Base-by-base conservation (phyloP, 2,797 vertebrate genomes). In the Notolabrus celidotus region DNA sequence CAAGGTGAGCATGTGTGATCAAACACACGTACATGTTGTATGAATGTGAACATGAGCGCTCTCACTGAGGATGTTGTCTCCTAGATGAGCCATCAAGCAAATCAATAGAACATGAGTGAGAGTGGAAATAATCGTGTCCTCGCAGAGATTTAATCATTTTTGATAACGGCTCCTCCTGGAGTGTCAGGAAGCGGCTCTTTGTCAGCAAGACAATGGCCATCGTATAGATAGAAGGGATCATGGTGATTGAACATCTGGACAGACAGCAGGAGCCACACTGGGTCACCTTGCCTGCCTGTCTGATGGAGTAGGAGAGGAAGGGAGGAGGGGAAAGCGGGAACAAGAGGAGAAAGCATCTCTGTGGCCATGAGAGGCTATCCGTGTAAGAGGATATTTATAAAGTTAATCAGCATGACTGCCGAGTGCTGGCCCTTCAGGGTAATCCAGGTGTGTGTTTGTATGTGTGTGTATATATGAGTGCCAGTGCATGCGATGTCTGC, bases 261-360 rank as follows among this genome's bases (percentile, higher is more conserved):
- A 6, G 73, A 76, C 79, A 69, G 77, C 77, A 63, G 70, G 85
- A 77, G 68, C 22, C 51, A 45, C 16, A 6, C 9, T 1, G 66
- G 79, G 86, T 87, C 85, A 86, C 83, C 87, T 86, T 82, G 84
- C 80, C 67, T 50, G 19, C 6, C 19, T 3, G 38, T 15, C 10
- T 56, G 53, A 55, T 5, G 7, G 1, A 2, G 55, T n/a, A 5
- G 33, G 16, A 7, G 9, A 16, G 3, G 19, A 39, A 8, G 17
- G 47, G 50, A 25, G 33, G 36, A 17, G 23, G 25, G 1, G 22
- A 2, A 54, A 15, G 33, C 52, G 39, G 66, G 19, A 47, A 33
- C n/a, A 16, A 17, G n/a, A 20, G 42, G 45, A 49, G 49, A 29
- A 38, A 43, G 39, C 46, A 22, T 42, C 41, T 20, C 1, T n/a